phyloP scores from a whole-genome alignment of 1,140 invertebrate genomes.

The Solen grandis region DNA sequence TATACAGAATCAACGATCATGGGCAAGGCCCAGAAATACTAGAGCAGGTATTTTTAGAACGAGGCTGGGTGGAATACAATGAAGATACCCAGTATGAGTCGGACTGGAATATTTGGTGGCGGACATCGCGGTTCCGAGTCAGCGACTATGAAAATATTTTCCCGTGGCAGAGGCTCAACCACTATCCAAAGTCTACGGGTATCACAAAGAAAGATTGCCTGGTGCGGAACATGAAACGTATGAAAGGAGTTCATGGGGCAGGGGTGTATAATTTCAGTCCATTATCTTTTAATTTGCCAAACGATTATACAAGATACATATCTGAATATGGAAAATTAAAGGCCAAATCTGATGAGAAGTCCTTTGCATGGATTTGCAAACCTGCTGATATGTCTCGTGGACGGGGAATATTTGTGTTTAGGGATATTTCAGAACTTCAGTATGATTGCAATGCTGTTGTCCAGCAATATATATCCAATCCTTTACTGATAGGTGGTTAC shows the following conservation, averaged over 20 bases:
- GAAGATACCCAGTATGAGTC: constrained; percentile 84
- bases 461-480: constrained; percentile 92
- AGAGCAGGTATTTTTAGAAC: constrained; percentile 85
- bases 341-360: constrained; percentile 59
- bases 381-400: constrained; percentile 92
- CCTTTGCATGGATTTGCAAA: constrained; percentile 89
- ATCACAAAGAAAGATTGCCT: constrained; percentile 92
- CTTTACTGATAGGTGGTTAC: constrained; percentile 82
- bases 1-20: constrained; percentile 83
- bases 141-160: constrained; percentile 86
- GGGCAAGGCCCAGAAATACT: constrained; percentile 88
- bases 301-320: constrained; percentile 91
- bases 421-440: constrained; percentile 81
- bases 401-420: constrained; percentile 90
- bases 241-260: constrained; percentile 89
- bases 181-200: constrained; percentile 90
- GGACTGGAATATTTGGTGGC: constrained; percentile 93
- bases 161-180: constrained; percentile 91
- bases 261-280: constrained; percentile 93
- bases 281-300: constrained; percentile 89
- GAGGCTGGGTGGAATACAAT: constrained; percentile 90
- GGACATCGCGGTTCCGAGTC: constrained; percentile 86
- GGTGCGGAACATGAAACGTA: constrained; percentile 88
- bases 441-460: constrained; percentile 77
- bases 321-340: constrained; percentile 85